Conservation (phyloP, 1,140 invertebrate genomes). For the Limonius californicus region DNA sequence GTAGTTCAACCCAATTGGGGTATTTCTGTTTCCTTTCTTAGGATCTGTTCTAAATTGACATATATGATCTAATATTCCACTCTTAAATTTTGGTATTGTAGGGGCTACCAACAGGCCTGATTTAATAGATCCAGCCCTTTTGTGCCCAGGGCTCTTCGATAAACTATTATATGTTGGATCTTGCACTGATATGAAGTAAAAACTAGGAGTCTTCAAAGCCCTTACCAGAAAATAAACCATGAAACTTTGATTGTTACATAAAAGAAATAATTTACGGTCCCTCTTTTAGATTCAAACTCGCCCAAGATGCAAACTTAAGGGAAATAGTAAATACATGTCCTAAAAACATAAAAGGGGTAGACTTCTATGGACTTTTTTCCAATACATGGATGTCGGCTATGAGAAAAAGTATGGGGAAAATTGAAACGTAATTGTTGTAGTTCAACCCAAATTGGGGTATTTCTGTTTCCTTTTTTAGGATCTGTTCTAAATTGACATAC, state of each 20-base stretch:
- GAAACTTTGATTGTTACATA: too few relatives aligned
- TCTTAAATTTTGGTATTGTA: too few relatives aligned
- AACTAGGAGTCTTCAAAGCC: conserved; percentile 65
- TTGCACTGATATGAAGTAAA: conserved; percentile 60
- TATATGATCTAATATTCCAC: too few relatives aligned
- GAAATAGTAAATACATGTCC: conserved; percentile 59
- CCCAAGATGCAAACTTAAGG: conserved; percentile 51
- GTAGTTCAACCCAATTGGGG: too few relatives aligned
- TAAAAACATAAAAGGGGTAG: conserved; percentile 72
- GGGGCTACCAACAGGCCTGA: conserved; percentile 97
- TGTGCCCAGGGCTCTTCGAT: conserved; percentile 91
- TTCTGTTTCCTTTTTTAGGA: too few relatives aligned
- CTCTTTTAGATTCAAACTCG: conserved; percentile 55
- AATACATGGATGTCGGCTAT: conserved; percentile 71
- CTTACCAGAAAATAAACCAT: conserved; percentile 65
- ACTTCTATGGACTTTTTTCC: conserved; percentile 76
- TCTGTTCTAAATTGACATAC: too few relatives aligned
- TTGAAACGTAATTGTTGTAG: too few relatives aligned
- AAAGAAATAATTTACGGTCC: too few relatives aligned
- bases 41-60: too few relatives aligned
- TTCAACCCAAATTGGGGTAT: too few relatives aligned
- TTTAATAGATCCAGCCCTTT: conserved; percentile 86
- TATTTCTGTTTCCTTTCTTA: too few relatives aligned
- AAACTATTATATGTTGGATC: conserved; percentile 91
- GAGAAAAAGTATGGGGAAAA: conserved; percentile 51